These are phyloP conservation scores for Hippocampus mohnikei DNA, from an alignment of 2,113 vertebrate species.

Conservation along the genomic window DNA sequence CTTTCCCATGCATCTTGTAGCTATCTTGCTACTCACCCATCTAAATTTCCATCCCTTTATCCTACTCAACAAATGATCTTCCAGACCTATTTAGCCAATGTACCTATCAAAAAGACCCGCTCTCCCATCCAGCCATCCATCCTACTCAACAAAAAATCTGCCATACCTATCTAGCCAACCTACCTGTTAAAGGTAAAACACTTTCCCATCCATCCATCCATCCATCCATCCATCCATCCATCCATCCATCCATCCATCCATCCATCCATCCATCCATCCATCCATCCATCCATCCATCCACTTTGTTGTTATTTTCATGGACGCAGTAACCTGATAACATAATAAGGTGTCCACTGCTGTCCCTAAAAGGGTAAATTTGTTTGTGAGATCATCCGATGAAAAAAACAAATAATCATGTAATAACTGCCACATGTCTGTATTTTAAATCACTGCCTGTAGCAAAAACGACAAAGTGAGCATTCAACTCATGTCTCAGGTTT, in stretches of 20 bases:
- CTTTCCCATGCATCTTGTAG: too few species aligned
- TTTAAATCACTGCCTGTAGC: background rate
- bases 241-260: background rate
- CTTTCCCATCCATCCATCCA: background rate
- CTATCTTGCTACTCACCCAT: background rate
- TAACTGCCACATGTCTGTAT: background rate
- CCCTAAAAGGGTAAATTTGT: too few species aligned
- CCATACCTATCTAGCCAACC: too few species aligned
- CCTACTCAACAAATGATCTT: background rate
- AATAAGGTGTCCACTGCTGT: too few species aligned
- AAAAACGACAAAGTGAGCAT: background rate
- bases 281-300: background rate
- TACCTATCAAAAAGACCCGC: too few species aligned
- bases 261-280: background rate
- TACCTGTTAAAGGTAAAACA: too few species aligned
- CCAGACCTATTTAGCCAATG: too few species aligned
- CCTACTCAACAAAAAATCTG: background rate
- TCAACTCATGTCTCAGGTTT: background rate
- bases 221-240: too few species aligned
- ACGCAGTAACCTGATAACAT: too few species aligned
- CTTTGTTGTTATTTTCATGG: background rate
- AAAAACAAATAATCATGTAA: background rate
- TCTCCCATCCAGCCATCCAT: background rate
- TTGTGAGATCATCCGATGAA: too few species aligned
- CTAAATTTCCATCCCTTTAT: background rate